Base-by-base conservation (phyloP, 2,797 vertebrate species). In the Enteromius viviparus region DNA sequence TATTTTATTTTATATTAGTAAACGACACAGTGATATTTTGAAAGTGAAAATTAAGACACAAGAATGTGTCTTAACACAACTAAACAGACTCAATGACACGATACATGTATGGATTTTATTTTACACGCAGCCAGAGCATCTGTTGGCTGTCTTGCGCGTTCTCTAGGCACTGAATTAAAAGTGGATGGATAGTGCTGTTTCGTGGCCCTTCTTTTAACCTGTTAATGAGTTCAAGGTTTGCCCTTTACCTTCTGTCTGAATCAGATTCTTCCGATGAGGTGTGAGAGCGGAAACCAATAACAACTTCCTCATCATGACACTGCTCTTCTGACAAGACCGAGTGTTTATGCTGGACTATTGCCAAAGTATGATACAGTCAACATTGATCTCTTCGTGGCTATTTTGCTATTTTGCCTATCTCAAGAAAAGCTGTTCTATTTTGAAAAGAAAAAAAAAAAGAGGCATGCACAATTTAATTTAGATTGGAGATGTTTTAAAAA, bases 221-320 rank as follows among this genome's bases (percentile, higher is more conserved):
- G 87, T 74, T 90, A 88, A 89, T 87, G 85, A 87, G 86, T 90
- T 89, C 88, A 91, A 90, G 85, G 60, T 87, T 87, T 88, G 87
- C 82, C 87, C 87, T 90, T 90, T 78, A 86, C 85, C 83, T 91
- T 87, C 77, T 71, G 70, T 84, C 85, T 65, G 64, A 87, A 88
- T 89, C 81, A 84, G 80, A 87, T 85, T 86, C 83, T 88, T 89
- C 87, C 85, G 81, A 90, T 88, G 87, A 88, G 81, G 86, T 90
- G 88, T 90, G 86, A 86, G 84, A 88, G 83, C 86, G 87, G 87
- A 91, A 91, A 89, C 81, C 70, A 85, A 85, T 86, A 90, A 89
- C 85, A 87, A 78, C 85, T 86, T 88, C 83, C 86, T 86, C 80
- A 84, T 80, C 88, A 78, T 71, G 49, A 34, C 68, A 42, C 65